A percentile compares a stretch with the other conserved stretches of the same genome.
phyloP scores from a whole-genome alignment of 2,888 invertebrate genomes.

The Noctua janthe region DNA sequence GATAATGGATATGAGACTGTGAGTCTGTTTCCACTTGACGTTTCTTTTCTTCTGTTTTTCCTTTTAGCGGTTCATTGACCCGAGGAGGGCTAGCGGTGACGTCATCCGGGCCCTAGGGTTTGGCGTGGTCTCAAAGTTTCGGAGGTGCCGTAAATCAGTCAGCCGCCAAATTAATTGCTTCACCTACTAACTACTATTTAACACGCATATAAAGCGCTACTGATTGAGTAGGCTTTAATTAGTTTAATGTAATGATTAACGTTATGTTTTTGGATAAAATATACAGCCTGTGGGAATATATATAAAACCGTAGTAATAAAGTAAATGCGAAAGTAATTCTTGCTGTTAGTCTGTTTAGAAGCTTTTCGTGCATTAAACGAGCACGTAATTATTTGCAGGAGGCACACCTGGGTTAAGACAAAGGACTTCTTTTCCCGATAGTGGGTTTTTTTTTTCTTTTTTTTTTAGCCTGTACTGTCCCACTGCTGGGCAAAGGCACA shows the following conservation, averaged over 20 bases:
- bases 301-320: not conserved
- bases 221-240: slow-evolving; percentile 47
- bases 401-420: not conserved
- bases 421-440: not conserved
- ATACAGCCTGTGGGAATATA: slow-evolving; percentile 11
- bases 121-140: slow-evolving; percentile 58
- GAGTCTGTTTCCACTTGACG: slow-evolving; percentile 17
- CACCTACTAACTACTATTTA: slow-evolving; percentile 55
- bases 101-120: slow-evolving; percentile 42
- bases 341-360: not conserved
- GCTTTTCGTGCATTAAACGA: too few relatives aligned
- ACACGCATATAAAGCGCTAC: slow-evolving; percentile 60
- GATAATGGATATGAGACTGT: slow-evolving; percentile 40
- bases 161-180: slow-evolving; percentile 61
- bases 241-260: slow-evolving; percentile 28
- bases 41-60: slow-evolving; percentile 25
- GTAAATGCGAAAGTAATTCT: not conserved
- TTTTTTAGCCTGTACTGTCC: too few relatives aligned
- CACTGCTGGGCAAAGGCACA: too few relatives aligned
- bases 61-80: slow-evolving; percentile 33
- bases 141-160: slow-evolving; percentile 64
- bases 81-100: slow-evolving; percentile 37
- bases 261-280: not conserved
- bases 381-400: not conserved
- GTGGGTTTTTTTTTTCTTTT: too few relatives aligned